Conservation (phyloP, 2,888 invertebrate species). For the Lepidochrysops patricia region DNA sequence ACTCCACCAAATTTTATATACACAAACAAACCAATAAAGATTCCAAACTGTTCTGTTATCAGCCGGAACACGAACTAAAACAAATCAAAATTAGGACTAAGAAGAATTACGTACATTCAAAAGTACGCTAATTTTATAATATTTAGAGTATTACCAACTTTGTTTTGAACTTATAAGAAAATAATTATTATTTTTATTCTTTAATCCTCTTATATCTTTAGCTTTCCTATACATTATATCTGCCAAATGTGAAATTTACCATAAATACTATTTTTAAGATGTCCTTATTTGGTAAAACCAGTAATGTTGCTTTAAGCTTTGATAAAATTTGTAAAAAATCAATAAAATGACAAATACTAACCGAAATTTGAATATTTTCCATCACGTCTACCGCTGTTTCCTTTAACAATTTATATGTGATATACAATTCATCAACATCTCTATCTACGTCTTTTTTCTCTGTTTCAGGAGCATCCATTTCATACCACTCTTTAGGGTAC, state of each 20-base stretch:
- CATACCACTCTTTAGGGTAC: conserved; percentile 1
- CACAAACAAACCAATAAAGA: neutral
- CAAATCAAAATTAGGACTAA: neutral
- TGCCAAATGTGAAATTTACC: too few relatives aligned
- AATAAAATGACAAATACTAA: neutral
- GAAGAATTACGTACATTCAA: neutral
- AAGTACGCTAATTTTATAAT: neutral
- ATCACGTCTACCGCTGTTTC: neutral
- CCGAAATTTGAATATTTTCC: neutral
- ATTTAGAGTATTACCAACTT: too few relatives aligned
- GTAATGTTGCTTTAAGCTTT: too few relatives aligned
- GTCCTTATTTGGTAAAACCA: too few relatives aligned
- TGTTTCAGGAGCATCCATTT: neutral
- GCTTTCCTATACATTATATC: too few relatives aligned
- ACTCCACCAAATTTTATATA: neutral
- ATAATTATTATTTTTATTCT: too few relatives aligned
- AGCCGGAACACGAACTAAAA: neutral
- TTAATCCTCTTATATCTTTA: too few relatives aligned
- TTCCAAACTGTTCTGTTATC: neutral
- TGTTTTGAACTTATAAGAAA: too few relatives aligned
- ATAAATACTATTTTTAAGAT: too few relatives aligned
- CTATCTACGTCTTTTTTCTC: neutral
- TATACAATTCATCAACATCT: neutral
- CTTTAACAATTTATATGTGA: neutral
- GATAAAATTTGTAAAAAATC: too few relatives aligned